Evolutionary conservation across 2,113 vertebrate genomes (phyloP), one percentile per base, ranked within the genome.

Genomic region (Ellobius talpinus): DNA sequence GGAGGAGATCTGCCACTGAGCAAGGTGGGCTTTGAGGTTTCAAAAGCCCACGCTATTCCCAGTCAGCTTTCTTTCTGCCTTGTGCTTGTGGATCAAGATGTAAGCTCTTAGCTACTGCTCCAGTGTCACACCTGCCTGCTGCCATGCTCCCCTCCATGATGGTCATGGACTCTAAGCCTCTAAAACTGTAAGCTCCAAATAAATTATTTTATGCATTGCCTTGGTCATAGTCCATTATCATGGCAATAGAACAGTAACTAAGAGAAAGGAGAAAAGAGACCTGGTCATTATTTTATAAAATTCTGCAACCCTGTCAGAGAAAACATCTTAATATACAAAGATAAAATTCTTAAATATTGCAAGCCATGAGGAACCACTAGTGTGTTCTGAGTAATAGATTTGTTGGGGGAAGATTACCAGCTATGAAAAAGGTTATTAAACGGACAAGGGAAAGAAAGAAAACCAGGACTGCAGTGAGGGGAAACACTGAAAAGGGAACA

Each of bases 381-480:
- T 76, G 6, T 88, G 45, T 39, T 90, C 29, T 77, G 68, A 96
- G 55, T 42, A 94, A 92, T 58, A 91, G 12, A 55, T 74, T 76
- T 92, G 11, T 72, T 72, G 92, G 55, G 74, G 31, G 36, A 87
- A 63, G 61, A 61, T 47, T 66, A 79, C 2, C 33, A n/a, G 13
- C 13, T 87, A 58, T 50, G 26, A 73, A 88, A 78, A 42, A 70
- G 58, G 78, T 87, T 70, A 52, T 17, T 70, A n/a, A 72, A 85
- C 19, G 4, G 61, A 61, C 33, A 10, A n/a, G 16, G 4, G 9
- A 12, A 52, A 26, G 31, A 82, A 39, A 73, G 45, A 84, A 87
- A 91, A 68, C 11, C 2, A 90, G 2, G 39, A 50, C 29, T 36
- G 9, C 23, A 63, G 13, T 81, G 47, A 79, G 7, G 47, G 12